Percentiles rank a stretch among this genome's conserved stretches.
Evolutionary conservation across 1,140 invertebrate genomes (phyloP).

Genomic region (Cotesia glomerata): DNA sequence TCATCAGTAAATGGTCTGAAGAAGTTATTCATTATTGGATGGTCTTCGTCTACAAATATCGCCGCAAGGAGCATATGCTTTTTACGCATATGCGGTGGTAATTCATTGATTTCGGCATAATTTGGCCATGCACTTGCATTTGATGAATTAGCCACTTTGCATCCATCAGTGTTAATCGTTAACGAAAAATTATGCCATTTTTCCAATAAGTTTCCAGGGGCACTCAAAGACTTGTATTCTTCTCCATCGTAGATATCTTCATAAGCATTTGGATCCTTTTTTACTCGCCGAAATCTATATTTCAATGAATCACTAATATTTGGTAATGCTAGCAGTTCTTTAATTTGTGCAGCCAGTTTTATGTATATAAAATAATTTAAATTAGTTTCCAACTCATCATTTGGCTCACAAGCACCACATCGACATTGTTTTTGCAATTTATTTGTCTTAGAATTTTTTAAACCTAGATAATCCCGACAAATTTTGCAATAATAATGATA

Average conservation of each 20-base stretch:
- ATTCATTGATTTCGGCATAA: slow-evolving; percentile 9
- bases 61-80: too few relatives aligned
- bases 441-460: neutral
- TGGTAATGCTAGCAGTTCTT: neutral
- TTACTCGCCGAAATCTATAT: slow-evolving; percentile 9
- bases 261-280: slow-evolving; percentile 11
- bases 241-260: slow-evolving; percentile 22
- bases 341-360: too few relatives aligned
- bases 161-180: slow-evolving; percentile 24
- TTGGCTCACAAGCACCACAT: neutral
- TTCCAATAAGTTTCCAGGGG: neutral
- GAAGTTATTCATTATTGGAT: too few relatives aligned
- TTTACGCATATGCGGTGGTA: too few relatives aligned
- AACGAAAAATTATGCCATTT: slow-evolving; percentile 21
- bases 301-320: slow-evolving; percentile 1
- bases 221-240: slow-evolving; percentile 3
- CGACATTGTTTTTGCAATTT: neutral
- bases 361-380: slow-evolving; percentile 16
- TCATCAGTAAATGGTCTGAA: too few relatives aligned
- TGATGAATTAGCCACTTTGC: slow-evolving; percentile 20
- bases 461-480: slow-evolving; percentile 3
- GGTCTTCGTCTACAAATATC: too few relatives aligned
- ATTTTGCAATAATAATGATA: slow-evolving; percentile 16
- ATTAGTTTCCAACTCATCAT: neutral
- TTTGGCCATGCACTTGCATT: slow-evolving; percentile 26